Conservation (phyloP, 2,797 vertebrate genomes). For the Manis pentadactyla region DNA sequence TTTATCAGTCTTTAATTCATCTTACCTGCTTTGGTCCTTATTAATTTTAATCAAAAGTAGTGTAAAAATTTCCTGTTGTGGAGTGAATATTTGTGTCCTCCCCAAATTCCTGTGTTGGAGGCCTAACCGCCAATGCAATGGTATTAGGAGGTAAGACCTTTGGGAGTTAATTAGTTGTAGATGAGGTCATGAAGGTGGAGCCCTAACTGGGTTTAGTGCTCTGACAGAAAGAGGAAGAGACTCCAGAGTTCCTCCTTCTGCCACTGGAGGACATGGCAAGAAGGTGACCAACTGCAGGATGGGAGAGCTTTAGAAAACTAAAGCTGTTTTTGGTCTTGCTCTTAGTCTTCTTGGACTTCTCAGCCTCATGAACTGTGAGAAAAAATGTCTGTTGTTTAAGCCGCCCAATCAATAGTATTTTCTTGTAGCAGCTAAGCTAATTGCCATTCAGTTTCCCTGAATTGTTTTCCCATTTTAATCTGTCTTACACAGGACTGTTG, state of each 20-base stretch:
- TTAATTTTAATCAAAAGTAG: background rate
- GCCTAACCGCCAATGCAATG: background rate
- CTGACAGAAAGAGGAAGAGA: background rate
- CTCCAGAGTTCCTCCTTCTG: background rate
- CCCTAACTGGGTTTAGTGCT: too few relatives aligned
- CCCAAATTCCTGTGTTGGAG: background rate
- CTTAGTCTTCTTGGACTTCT: background rate
- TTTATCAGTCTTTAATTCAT: background rate
- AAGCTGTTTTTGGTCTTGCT: too few relatives aligned
- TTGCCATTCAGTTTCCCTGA: background rate
- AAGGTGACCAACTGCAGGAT: background rate
- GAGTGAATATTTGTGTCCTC: background rate
- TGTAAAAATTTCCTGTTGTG: background rate
- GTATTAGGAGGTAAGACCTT: background rate
- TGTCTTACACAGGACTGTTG: background rate
- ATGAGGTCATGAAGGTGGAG: background rate
- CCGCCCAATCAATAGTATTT: fast-evolving
- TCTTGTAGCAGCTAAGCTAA: background rate
- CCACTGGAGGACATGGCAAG: background rate
- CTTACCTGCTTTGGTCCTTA: background rate
- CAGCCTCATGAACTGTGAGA: background rate
- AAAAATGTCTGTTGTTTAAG: background rate
- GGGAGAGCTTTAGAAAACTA: background rate
- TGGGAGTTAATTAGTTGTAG: background rate
- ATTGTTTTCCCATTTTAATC: background rate